phyloP scores from a whole-genome alignment of 1,140 invertebrate genomes.

The Drosophila ficusphila region DNA sequence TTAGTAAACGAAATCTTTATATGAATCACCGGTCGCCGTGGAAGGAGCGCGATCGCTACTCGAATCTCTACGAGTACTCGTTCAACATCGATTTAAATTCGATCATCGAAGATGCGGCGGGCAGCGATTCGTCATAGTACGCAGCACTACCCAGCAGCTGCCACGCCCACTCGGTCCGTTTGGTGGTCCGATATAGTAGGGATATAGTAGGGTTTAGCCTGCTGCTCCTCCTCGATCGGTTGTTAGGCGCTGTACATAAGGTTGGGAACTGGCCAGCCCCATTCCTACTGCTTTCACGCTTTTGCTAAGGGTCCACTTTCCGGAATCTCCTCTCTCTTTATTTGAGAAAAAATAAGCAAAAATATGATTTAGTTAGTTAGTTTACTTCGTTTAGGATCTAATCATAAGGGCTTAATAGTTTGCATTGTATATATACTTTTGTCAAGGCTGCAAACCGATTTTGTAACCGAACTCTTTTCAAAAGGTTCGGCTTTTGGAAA shows the following conservation, averaged over 20 bases:
- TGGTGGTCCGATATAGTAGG: constrained; percentile 3
- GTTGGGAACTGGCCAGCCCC: constrained; percentile 26
- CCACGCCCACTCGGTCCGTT: constrained; percentile 31
- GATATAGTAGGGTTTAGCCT: too few relatives aligned
- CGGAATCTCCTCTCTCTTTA: background rate
- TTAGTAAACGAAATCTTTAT: constrained; percentile 84
- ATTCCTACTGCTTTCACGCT: constrained; percentile 57
- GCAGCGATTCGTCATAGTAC: constrained; percentile 84
- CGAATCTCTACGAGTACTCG: constrained; percentile 84
- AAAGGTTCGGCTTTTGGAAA: constrained; percentile 5
- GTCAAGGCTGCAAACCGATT: constrained; percentile 28
- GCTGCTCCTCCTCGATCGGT: constrained; percentile 62
- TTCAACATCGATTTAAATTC: constrained; percentile 84
- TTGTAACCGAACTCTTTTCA: background rate
- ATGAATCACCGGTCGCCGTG: constrained; percentile 83
- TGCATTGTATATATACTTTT: constrained; percentile 4
- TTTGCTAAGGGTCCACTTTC: constrained; percentile 21
- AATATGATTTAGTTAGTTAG: background rate
- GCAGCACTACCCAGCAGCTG: constrained; percentile 67
- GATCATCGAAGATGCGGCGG: constrained; percentile 84
- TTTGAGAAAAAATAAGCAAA: too few relatives aligned
- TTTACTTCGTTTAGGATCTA: constrained; percentile 2
- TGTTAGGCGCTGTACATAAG: constrained; percentile 65
- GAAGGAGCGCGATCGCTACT: constrained; percentile 83
- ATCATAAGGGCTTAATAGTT: constrained; percentile 11